These are phyloP conservation scores for Caenorhabditis sp. DNA, from an alignment of 2,888 invertebrate species.

Conservation along the genomic window DNA sequence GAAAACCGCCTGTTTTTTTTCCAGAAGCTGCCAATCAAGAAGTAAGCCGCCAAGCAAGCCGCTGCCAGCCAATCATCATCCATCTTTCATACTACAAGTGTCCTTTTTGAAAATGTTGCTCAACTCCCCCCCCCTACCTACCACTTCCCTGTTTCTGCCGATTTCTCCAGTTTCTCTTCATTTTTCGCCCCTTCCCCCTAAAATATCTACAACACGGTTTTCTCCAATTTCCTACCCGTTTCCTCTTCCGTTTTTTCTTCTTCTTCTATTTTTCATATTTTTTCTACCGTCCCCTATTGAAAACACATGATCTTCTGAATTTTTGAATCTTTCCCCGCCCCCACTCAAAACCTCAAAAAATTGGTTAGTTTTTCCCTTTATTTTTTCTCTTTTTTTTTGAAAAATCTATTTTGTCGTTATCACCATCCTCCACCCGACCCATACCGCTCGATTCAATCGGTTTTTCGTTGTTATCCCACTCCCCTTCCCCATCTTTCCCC, in stretches of 20 bases:
- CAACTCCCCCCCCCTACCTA: constrained; percentile 19
- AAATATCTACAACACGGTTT: constrained; percentile 42
- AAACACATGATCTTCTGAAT: constrained; percentile 43
- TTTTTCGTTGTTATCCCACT: constrained; percentile 28
- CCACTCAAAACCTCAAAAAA: too few relatives aligned
- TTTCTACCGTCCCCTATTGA: constrained; percentile 3
- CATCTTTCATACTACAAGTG: constrained; percentile 50
- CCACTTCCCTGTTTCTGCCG: constrained; percentile 41
- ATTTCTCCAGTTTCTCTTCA: constrained; percentile 12
- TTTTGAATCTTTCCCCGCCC: constrained; percentile 29
- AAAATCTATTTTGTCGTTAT: constrained; percentile 1
- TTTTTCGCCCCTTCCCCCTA: constrained; percentile 9
- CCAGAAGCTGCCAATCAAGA: constrained; percentile 52
- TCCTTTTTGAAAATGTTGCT: constrained; percentile 58
- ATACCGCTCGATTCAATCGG: constrained; percentile 54
- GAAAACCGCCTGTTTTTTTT: neutral
- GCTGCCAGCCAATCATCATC: neutral
- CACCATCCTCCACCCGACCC: constrained; percentile 6
- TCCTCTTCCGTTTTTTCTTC: neutral
- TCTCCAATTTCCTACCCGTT: constrained; percentile 18
- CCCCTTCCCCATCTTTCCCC: constrained; percentile 4
- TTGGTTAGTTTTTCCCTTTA: too few relatives aligned
- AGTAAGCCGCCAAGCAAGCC: constrained; percentile 17
- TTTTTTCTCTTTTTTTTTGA: constrained; percentile 11
- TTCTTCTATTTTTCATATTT: neutral